phyloP scores from a whole-genome alignment of 2,797 vertebrate genomes.

The Coregonus suidteri region DNA sequence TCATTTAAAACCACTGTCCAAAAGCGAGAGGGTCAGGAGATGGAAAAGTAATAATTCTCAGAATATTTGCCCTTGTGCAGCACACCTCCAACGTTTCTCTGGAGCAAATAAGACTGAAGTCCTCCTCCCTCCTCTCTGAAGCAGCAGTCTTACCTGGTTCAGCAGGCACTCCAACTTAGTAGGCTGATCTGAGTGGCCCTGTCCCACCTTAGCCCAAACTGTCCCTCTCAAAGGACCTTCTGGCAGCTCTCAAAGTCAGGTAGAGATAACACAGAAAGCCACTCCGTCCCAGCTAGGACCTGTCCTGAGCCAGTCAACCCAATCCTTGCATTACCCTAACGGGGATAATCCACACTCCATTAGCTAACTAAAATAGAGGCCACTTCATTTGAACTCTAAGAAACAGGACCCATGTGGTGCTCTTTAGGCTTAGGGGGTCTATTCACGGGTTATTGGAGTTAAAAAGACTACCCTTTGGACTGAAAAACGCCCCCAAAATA shows the following conservation, averaged over 20 bases:
- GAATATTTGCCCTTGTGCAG: too few relatives aligned
- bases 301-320: not conserved
- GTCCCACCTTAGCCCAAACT: constrained; percentile 31
- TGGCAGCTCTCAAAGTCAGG: constrained; percentile 19
- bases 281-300: not conserved
- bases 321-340: not conserved
- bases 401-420: not conserved
- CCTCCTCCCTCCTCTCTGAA: not conserved
- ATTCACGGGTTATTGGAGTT: constrained; percentile 62
- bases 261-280: constrained; percentile 28
- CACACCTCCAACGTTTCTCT: not conserved
- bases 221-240: constrained; percentile 21
- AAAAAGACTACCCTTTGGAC: constrained; percentile 68
- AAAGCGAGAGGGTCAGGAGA: not conserved
- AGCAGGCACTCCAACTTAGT: constrained; percentile 38
- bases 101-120: not conserved
- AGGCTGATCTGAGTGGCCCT: constrained; percentile 31
- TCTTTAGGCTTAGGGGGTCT: constrained; percentile 4
- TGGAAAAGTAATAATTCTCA: not conserved
- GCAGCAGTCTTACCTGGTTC: constrained; percentile 50
- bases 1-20: not conserved
- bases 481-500: constrained; percentile 59
- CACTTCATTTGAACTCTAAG: not conserved
- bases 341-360: not conserved
- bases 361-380: not conserved